These are phyloP conservation scores for Nomada lathburiana DNA, from an alignment of 2,888 invertebrate genomes.

Conservation along the genomic window DNA sequence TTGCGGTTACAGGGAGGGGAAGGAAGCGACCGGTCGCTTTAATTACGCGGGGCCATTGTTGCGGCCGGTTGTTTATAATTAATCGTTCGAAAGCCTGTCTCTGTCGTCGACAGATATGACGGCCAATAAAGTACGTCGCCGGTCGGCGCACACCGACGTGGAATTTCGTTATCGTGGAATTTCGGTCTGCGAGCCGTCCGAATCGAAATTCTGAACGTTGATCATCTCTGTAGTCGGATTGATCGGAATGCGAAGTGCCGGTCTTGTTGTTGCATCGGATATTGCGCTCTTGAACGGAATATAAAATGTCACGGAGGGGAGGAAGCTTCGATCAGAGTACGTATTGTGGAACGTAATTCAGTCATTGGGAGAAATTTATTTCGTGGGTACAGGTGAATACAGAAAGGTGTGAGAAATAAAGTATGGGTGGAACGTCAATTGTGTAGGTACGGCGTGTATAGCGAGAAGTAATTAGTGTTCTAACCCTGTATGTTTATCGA, in stretches of 20 bases:
- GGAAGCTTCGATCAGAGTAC: conserved; percentile 3
- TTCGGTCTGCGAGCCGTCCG: conserved; percentile 58
- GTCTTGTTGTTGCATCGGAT: conserved; percentile 27
- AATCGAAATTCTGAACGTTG: conserved; percentile 56
- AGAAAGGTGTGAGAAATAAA: too few relatives aligned
- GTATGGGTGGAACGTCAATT: too few relatives aligned
- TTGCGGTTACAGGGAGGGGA: conserved; percentile 56
- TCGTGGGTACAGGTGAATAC: too few relatives aligned
- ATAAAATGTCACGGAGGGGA: neutral
- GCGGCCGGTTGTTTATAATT: conserved; percentile 82
- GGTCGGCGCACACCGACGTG: conserved; percentile 72
- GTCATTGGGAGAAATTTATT: too few relatives aligned
- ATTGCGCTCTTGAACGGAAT: neutral
- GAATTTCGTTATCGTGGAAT: conserved; percentile 70
- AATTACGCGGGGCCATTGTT: conserved; percentile 80
- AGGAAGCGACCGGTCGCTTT: conserved; percentile 75
- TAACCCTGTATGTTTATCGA: too few relatives aligned
- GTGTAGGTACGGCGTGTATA: too few relatives aligned
- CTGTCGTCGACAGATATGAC: conserved; percentile 82
- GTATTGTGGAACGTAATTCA: neutral
- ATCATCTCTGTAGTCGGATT: conserved; percentile 42
- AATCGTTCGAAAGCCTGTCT: conserved; percentile 78
- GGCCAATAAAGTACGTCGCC: conserved; percentile 81
- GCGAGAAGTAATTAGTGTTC: too few relatives aligned
- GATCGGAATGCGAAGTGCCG: conserved; percentile 44